Evolutionary conservation across 2,797 vertebrate genomes (phyloP), one percentile per base, ranked within the genome.

Genomic region (Sebastes miniatus): DNA sequence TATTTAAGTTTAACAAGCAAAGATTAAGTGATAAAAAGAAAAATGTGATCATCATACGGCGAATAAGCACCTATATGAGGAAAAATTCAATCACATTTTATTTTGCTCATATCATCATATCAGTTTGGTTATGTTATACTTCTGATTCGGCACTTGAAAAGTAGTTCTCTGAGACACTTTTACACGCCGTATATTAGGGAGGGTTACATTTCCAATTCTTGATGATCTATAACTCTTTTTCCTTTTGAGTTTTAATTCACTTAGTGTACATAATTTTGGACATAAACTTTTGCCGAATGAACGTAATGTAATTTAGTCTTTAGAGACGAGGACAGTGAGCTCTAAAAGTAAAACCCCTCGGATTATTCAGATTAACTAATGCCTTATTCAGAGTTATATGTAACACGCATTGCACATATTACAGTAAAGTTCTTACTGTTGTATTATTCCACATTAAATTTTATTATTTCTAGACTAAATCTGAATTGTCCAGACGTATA

Each of bases 31-130:
- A 64, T 27, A 27, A 27, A 27, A 31, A 56, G 24, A 56, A 34
- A n/a, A 1, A 0, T n/a, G 2, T 27, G 25, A 47, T 57, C 47
- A 29, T 56, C 20, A 2, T 1, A 57, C 1, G 2, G 14, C 18
- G 8, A 72, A 27, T 0, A 34, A 22, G 1, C 22, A 9, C 8
- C 3, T 1, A 79, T 14, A 4, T 12, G 6, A 14, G 29, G 14
- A 8, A 34, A 8, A 22, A 32, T 59, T 27, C 10, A 12, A 1
- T 31, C 25, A 12, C 29, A n/a, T 43, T 34, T 32, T 13, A 68
- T 10, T 32, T 31, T 32, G n/a, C 4, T 5, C 7, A 2, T 12
- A 13, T 18, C 36, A 22, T 32, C 27, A 18, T 18, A 56, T 22
- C 31, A 25, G 22, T 32, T 69, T 16, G 1, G 47, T 14, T 54